Conservation (phyloP, 2,888 invertebrate genomes). For the Cerastis leucographa region DNA sequence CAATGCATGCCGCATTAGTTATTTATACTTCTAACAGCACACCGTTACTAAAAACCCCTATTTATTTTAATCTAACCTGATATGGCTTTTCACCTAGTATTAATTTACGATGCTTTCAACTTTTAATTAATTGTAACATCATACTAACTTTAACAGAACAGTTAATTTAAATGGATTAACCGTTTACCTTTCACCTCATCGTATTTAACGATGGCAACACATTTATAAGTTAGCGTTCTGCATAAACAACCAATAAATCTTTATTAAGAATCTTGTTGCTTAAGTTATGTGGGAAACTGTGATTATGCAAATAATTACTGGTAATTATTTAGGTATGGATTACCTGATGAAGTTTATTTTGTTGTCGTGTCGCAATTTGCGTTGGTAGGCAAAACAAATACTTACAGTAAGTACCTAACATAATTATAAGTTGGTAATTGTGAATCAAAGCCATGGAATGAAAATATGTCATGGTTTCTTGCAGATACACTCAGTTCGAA, state of each 20-base stretch:
- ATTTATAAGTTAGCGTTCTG: constrained; percentile 18
- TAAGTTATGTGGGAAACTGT: constrained; percentile 47
- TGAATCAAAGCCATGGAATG: neutral
- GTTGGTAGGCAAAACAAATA: neutral
- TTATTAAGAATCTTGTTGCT: constrained; percentile 43
- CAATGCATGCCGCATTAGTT: too few relatives aligned
- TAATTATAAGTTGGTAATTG: neutral
- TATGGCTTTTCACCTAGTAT: neutral
- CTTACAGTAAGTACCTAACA: neutral
- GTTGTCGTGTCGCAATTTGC: constrained; percentile 25
- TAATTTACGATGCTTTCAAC: constrained; percentile 9
- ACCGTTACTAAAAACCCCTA: neutral
- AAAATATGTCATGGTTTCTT: neutral
- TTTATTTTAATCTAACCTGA: neutral
- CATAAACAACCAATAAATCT: constrained; percentile 53
- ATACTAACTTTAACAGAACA: constrained; percentile 18
- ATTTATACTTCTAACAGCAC: neutral
- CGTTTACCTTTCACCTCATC: constrained; percentile 45
- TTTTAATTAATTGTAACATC: constrained; percentile 8
- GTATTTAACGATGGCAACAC: constrained; percentile 26
- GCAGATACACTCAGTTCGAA: neutral
- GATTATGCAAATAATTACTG: constrained; percentile 42
- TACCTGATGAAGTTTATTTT: constrained; percentile 15
- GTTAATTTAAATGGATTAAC: constrained; percentile 33
- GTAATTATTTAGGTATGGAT: constrained; percentile 31